phyloP scores from a whole-genome alignment of 1,140 invertebrate genomes.

The Lordiphosa stackelbergi region DNA sequence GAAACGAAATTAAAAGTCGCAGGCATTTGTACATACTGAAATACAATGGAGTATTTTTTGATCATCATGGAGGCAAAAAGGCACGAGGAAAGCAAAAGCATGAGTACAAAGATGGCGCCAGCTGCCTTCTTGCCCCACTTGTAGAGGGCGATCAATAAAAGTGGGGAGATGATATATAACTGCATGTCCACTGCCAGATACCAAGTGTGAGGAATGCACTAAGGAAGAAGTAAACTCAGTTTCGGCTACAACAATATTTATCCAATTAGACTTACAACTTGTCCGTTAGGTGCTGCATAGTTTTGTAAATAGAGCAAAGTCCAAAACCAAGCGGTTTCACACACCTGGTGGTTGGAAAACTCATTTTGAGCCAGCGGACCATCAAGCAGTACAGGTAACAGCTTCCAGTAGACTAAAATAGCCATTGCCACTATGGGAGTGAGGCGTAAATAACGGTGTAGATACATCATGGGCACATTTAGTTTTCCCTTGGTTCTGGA shows the following conservation, averaged over 20 bases:
- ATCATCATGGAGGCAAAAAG: constrained; percentile 47
- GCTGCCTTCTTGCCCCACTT: constrained; percentile 77
- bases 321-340: constrained; percentile 33
- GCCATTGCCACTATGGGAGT: constrained; percentile 43
- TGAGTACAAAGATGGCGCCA: constrained; percentile 30
- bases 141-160: constrained; percentile 84
- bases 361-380: constrained; percentile 21
- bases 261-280: constrained; percentile 2
- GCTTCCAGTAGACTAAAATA: constrained; percentile 27
- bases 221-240: constrained; percentile 37
- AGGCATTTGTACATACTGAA: constrained; percentile 14
- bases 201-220: constrained; percentile 94
- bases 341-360: constrained; percentile 26
- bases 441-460: constrained; percentile 54
- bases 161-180: constrained; percentile 85
- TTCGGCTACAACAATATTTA: too few relatives aligned
- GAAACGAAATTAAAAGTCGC: neutral
- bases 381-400: constrained; percentile 21
- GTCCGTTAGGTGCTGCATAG: constrained; percentile 16
- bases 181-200: constrained; percentile 92
- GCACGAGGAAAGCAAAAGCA: constrained; percentile 44
- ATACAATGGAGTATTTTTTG: constrained; percentile 25
- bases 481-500: constrained; percentile 41
- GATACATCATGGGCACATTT: constrained; percentile 58
- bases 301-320: constrained; percentile 54